Conservation (phyloP, 1,140 invertebrate genomes). For the Zaprionus africanus region DNA sequence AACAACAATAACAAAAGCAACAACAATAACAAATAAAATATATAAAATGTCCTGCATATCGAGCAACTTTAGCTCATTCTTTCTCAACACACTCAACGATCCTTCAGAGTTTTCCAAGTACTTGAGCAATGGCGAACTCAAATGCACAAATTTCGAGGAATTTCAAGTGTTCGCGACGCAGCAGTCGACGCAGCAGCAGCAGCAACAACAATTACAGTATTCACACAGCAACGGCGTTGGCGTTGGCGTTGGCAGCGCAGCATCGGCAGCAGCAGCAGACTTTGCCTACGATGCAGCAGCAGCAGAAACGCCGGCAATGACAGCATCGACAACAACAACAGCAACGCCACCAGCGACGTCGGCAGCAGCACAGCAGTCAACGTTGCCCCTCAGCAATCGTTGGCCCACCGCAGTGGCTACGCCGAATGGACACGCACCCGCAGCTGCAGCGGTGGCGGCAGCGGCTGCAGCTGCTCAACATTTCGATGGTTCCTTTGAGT, state of each 20-base stretch:
- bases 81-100: slow-evolving; percentile 82
- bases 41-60: slow-evolving; percentile 84
- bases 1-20: slow-evolving; percentile 12
- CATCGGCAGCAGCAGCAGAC: slow-evolving; percentile 7
- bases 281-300: slow-evolving; percentile 26
- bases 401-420: slow-evolving; percentile 73
- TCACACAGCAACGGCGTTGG: slow-evolving; percentile 39
- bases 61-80: slow-evolving; percentile 84
- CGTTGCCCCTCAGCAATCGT: slow-evolving; percentile 54
- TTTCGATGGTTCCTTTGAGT: slow-evolving; percentile 83
- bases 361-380: slow-evolving; percentile 16
- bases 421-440: slow-evolving; percentile 58
- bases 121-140: slow-evolving; percentile 83
- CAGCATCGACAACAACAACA: slow-evolving; percentile 24
- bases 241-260: slow-evolving; percentile 29
- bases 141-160: slow-evolving; percentile 81
- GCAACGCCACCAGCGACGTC: slow-evolving; percentile 21
- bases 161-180: slow-evolving; percentile 77
- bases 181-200: slow-evolving; percentile 52
- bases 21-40: slow-evolving; percentile 21
- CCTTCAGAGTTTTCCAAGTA: slow-evolving; percentile 84
- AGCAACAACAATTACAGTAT: slow-evolving; percentile 47
- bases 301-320: slow-evolving; percentile 31
- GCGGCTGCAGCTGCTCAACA: slow-evolving; percentile 64
- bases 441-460: slow-evolving; percentile 26